Conservation (phyloP, 37 sponge, comb jelly and placozoan genomes). For the Corticium candelabrum region DNA sequence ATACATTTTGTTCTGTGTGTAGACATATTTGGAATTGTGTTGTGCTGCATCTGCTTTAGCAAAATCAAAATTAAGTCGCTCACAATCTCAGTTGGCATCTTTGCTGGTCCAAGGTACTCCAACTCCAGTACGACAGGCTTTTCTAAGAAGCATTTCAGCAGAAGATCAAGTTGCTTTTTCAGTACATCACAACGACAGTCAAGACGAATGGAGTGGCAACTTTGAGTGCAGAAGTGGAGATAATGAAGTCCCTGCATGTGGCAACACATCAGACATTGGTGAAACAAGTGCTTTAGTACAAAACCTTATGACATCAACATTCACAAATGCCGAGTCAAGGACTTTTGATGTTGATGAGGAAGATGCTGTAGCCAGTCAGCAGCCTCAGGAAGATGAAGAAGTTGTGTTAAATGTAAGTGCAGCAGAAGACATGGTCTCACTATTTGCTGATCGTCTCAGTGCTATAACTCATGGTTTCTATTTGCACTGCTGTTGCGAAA, state of each 20-base stretch:
- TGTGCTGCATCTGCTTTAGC: too few species aligned
- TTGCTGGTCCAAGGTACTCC: background rate
- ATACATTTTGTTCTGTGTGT: background rate
- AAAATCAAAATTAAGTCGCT: background rate
- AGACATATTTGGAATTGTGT: too few species aligned
- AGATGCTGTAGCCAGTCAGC: too few species aligned
- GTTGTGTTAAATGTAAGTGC: too few species aligned
- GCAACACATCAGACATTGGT: too few species aligned
- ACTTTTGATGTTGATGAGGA: too few species aligned
- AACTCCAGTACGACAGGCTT: background rate
- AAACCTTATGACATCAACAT: too few species aligned
- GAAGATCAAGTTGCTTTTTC: background rate
- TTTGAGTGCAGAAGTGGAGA: too few species aligned
- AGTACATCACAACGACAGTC: background rate
- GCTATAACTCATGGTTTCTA: constrained; percentile 74
- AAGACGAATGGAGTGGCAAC: background rate
- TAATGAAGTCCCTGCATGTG: too few species aligned
- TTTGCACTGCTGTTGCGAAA: constrained; percentile 30
- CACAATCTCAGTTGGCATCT: background rate
- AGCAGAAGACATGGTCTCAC: constrained; percentile 34
- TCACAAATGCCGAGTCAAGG: too few species aligned
- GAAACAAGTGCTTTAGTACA: too few species aligned
- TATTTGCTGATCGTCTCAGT: constrained; percentile 73
- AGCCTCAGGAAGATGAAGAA: too few species aligned
- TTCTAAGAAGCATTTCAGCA: background rate